phyloP scores from a whole-genome alignment of 2,113 vertebrate genomes.

The Ahaetulla prasina region DNA sequence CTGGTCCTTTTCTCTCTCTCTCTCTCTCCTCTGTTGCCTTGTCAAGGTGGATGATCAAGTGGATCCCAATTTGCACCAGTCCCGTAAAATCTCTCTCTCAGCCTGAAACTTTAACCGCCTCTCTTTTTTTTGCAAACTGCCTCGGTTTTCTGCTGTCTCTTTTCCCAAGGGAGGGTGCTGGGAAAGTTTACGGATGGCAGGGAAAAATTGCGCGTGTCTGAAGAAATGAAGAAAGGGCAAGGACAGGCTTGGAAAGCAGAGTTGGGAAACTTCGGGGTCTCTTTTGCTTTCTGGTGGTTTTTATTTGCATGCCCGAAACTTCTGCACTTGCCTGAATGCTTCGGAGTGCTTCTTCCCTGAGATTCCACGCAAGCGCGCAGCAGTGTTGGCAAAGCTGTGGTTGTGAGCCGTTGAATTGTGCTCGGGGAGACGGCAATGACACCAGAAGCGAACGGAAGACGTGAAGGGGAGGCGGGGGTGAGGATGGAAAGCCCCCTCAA shows the following conservation, averaged over 20 bases:
- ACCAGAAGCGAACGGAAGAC: background rate
- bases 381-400: background rate
- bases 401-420: background rate
- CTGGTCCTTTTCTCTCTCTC: background rate
- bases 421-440: too few relatives aligned
- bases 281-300: background rate
- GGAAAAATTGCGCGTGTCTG: constrained; percentile 1
- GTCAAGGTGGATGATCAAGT: background rate
- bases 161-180: constrained; percentile 45
- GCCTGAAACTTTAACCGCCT: background rate
- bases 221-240: background rate
- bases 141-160: background rate
- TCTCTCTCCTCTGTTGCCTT: background rate
- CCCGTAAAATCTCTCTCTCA: background rate
- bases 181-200: background rate
- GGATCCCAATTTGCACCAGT: background rate
- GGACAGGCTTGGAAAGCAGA: background rate
- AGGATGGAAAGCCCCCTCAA: background rate
- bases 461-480: background rate
- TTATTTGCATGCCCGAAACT: background rate
- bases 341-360: background rate
- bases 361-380: background rate
- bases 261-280: background rate
- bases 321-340: background rate
- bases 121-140: constrained; percentile 30